Conservation (phyloP, 2,113 vertebrate species). For the Pleuronectes platessa region DNA sequence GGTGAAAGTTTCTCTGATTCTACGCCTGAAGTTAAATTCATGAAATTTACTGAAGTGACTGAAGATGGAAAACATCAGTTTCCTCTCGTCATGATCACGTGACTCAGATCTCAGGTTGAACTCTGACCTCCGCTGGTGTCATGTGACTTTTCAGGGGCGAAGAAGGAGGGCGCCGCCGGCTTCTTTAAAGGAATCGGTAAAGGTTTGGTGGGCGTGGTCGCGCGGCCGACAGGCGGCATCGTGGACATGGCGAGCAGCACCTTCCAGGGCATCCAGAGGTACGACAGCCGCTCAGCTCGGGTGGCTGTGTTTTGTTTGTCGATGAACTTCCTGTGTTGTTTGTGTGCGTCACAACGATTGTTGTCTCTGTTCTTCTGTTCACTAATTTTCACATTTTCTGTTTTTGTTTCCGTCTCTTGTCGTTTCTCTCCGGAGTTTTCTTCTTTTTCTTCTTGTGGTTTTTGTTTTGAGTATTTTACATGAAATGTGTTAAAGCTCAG, state of each 20-base stretch:
- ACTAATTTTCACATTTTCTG: slow-evolving; percentile 73
- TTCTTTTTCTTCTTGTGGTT: slow-evolving; percentile 42
- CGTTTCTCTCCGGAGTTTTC: slow-evolving; percentile 24
- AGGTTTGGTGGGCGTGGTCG: slow-evolving; percentile 94
- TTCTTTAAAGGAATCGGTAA: slow-evolving; percentile 99
- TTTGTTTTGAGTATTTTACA: slow-evolving; percentile 67
- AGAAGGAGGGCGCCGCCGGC: slow-evolving; percentile 94
- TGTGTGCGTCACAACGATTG: slow-evolving; percentile 32
- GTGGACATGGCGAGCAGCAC: slow-evolving; percentile 99
- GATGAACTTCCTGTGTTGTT: slow-evolving; percentile 16
- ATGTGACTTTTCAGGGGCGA: slow-evolving; percentile 85
- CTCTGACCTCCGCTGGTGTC: neutral
- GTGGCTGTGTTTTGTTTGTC: neutral
- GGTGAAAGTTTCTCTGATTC: slow-evolving; percentile 75
- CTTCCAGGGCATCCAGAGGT: slow-evolving; percentile 99
- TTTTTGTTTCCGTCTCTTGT: slow-evolving; percentile 66
- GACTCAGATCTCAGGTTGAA: no score
- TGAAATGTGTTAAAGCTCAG: slow-evolving; percentile 38
- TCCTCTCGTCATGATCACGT: no score
- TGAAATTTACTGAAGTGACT: no score
- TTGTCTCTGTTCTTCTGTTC: slow-evolving; percentile 48
- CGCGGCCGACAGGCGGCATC: slow-evolving; percentile 93
- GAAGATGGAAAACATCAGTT: no score
- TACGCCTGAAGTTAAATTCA: no score
- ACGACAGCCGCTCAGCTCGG: neutral